Base-by-base conservation (phyloP, 2,113 vertebrate genomes). In the Semnornis frantzii region DNA sequence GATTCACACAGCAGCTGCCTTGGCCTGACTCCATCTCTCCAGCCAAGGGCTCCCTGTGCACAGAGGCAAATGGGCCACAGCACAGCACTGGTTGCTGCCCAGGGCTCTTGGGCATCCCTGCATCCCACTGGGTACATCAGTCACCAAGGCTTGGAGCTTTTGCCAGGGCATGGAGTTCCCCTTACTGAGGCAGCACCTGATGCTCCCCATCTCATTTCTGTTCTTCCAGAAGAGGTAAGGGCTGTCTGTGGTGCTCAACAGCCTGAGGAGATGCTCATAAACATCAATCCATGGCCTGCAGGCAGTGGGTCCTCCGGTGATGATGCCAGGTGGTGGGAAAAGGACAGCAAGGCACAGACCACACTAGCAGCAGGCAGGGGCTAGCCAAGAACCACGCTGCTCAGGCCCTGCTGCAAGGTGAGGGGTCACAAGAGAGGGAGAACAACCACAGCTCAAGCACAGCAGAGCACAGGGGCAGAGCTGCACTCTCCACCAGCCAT, bases 51-150 rank as follows among this genome's bases (percentile, higher is more conserved):
- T 68, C 30, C 48, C 44, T 1, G 0, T 15, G 62, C 46, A 62
- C 1, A 0, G 34, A 31, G 31, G n/a, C 2, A 1, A 76, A 20
- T 0, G 1, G 37, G 37, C 65, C 21, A 5, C 3, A 4, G 19
- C 15, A 12, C 42, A 31, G 70, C 0, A 2, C 50, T 10, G 33
- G 60, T 54, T 54, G 46, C 82, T 60, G 63, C 33, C 46, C 33
- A 17, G 12, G 1, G 0, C 9, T n/a, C 9, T n/a, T 17, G 24
- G 23, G 42, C 42, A 54, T 31, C 37, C 25, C 13, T 6, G 5
- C 10, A 4, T 15, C 27, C 33, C 1, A 0, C 25, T 12, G 13
- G 50, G 42, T 30, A 8, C 11, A 2, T 28, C 37, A 54, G 70
- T 66, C 64, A 34, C 42, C 68, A 31, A 19, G 30, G 23, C 33